A percentile compares a stretch with the other conserved stretches of the same genome.
Conservation (phyloP, 2,888 invertebrate genomes). For the Mesorhabditis belari region DNA sequence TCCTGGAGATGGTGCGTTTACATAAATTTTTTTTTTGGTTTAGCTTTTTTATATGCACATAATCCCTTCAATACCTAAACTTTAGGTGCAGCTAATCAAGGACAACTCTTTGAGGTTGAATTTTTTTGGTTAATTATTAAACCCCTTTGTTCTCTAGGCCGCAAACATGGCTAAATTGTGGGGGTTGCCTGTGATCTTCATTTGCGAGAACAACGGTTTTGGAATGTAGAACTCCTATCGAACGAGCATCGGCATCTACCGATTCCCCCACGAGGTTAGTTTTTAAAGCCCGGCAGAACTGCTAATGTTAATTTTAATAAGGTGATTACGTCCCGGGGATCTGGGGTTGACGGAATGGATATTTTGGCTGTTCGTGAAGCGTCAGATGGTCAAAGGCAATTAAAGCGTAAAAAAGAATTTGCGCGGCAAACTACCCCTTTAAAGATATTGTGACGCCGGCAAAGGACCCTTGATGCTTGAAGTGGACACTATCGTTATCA, state of each 20-base stretch:
- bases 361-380: constrained; percentile 84
- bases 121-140: neutral
- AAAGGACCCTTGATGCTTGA: constrained; percentile 90
- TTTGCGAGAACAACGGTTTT: constrained; percentile 97
- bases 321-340: constrained; percentile 93
- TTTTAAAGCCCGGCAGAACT: neutral
- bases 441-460: constrained; percentile 72
- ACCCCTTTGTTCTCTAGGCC: too few species aligned
- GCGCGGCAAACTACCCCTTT: too few species aligned
- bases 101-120: constrained; percentile 63
- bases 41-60: too few species aligned
- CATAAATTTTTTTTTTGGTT: neutral
- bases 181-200: constrained; percentile 83
- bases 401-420: too few species aligned
- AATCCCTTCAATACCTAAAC: too few species aligned
- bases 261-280: constrained; percentile 74
- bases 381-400: constrained; percentile 70
- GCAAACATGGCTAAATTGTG: constrained; percentile 93
- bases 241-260: constrained; percentile 76
- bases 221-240: constrained; percentile 94
- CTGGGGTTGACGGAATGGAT: constrained; percentile 98
- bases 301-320: constrained; percentile 6
- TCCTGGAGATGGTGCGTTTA: constrained; percentile 32
- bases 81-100: constrained; percentile 74
- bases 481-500: constrained; percentile 91